These are phyloP conservation scores for Eriosoma lanigerum DNA, from an alignment of 1,140 invertebrate species.

Conservation along the genomic window DNA sequence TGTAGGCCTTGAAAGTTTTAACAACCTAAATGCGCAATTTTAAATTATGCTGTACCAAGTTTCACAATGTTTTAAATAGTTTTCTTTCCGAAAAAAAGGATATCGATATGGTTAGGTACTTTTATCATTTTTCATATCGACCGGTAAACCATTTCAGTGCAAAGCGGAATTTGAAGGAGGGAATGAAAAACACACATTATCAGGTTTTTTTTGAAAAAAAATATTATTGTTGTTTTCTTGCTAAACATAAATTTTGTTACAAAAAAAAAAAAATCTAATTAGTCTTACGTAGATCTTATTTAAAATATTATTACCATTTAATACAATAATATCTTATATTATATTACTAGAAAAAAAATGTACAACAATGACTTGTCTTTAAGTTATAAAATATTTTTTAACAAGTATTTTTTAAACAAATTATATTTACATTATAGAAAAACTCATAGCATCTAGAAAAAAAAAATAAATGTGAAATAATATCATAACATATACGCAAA, in stretches of 20 bases:
- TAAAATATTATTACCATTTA: conserved; percentile 42
- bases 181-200: background rate
- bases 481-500: conserved; percentile 12
- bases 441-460: conserved; percentile 37
- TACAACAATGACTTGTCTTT: conserved; percentile 48
- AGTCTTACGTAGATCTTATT: conserved; percentile 46
- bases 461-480: conserved; percentile 35
- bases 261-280: conserved; percentile 46
- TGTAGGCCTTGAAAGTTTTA: no score
- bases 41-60: no score
- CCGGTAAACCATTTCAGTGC: no score
- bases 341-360: conserved; percentile 36
- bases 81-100: no score
- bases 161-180: background rate
- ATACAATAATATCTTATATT: conserved; percentile 31
- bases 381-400: conserved; percentile 51
- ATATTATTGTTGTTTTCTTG: conserved; percentile 44
- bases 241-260: conserved; percentile 38
- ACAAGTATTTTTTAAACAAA: conserved; percentile 50
- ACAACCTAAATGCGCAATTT: no score
- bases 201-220: conserved; percentile 41
- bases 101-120: background rate
- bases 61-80: no score
- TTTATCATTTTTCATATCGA: background rate
- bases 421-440: conserved; percentile 50